Base-by-base conservation (phyloP, 1,140 invertebrate genomes). In the Thrips palmi region DNA sequence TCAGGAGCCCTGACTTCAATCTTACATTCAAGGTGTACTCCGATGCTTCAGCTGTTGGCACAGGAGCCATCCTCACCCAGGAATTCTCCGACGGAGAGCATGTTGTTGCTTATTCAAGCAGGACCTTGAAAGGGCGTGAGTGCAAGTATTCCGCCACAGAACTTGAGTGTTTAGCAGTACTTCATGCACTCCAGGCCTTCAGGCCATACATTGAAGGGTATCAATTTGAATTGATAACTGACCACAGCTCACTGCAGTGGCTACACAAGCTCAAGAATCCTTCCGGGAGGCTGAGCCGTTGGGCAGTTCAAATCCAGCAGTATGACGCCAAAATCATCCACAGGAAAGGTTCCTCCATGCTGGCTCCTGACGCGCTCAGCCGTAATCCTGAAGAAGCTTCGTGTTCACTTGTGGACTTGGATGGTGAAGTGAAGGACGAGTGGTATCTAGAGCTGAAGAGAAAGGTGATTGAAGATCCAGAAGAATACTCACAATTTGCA, bases 211-310 rank as follows among this genome's bases (percentile, higher is more conserved):
- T 67, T 2, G 52, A 57, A 37, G 54, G 53, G 2, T 48, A 40
- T 7, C 39, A 54, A 10, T 64, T 70, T 37, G 55, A 29, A 3
- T 51, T 65, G 0, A 43, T 58, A n/a, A 66, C 64, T 0, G 63
- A 69, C 40, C 63, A 67, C 40, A 47, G 49, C 24, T 50, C 56
- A 8, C 45, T 67, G 3, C 38, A 42, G 19, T 68, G 57, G 55
- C 45, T 68, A 6, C 45, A 52, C 17, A 50, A 51, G 2, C 45
- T 60, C 1, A 57, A 54, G 42, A 54, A 60, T 33, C 48, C 52
- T 3, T 47, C 44, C 1, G 55, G 52, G 33, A 30, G 59, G 27
- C 37, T 65, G n/a, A 52, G 55, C 0, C 38, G 58, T 19, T 67
- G 62, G 63, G 30, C 41, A 22, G 10, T 64, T 8, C 22, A 43